phyloP scores from a whole-genome alignment of 2,888 invertebrate genomes.

The Miltochrista miniata region DNA sequence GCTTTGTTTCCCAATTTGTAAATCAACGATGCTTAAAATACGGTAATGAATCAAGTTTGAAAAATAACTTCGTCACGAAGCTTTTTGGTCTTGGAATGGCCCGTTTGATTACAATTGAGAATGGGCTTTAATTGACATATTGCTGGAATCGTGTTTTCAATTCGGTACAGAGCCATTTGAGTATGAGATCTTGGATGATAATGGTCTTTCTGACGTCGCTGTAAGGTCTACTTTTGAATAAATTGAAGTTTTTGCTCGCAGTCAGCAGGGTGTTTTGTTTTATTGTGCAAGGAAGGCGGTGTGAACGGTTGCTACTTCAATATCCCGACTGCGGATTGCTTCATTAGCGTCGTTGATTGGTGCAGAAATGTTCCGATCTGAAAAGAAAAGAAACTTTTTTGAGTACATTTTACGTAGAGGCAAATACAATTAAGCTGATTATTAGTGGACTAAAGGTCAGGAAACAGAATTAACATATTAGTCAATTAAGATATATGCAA shows the following conservation, averaged over 20 bases:
- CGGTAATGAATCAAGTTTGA: constrained; percentile 67
- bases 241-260: constrained; percentile 36
- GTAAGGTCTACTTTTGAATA: constrained; percentile 59
- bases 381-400: constrained; percentile 62
- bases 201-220: constrained; percentile 42
- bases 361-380: constrained; percentile 68
- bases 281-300: constrained; percentile 65
- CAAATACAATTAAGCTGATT: neutral
- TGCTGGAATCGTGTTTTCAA: constrained; percentile 65
- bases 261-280: constrained; percentile 65
- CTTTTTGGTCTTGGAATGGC: constrained; percentile 63
- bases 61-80: constrained; percentile 68
- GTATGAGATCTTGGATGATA: constrained; percentile 44
- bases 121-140: constrained; percentile 75
- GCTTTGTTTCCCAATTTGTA: constrained; percentile 52
- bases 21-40: constrained; percentile 32
- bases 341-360: constrained; percentile 76
- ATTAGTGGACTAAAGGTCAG: no score
- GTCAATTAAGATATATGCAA: no score
- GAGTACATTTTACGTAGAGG: constrained; percentile 6
- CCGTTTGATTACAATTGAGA: constrained; percentile 64
- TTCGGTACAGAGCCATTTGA: constrained; percentile 69
- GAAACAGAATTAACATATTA: no score
- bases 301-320: constrained; percentile 72
- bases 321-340: constrained; percentile 79